phyloP scores from a whole-genome alignment of 2,888 invertebrate genomes.

The Amphipoea lucens region DNA sequence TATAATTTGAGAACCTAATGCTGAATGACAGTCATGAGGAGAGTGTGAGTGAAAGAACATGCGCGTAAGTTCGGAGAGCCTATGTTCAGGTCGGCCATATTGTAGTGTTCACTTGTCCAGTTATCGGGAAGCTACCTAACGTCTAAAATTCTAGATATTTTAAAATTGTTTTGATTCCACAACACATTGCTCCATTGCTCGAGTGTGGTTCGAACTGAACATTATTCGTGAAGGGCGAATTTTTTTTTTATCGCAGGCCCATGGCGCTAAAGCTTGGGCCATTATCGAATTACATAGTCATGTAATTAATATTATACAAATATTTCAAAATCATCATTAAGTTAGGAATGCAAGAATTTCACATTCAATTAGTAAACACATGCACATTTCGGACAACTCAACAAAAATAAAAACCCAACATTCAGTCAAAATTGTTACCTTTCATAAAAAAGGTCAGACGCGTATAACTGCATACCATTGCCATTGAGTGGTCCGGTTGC shows the following conservation, averaged over 20 bases:
- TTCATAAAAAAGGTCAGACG: slow-evolving; percentile 65
- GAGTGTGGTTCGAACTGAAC: neutral
- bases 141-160: no score
- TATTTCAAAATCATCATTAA: neutral
- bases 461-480: slow-evolving; percentile 74
- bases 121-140: no score
- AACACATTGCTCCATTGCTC: neutral
- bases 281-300: neutral
- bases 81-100: neutral
- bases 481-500: slow-evolving; percentile 79
- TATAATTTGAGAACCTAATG: no score
- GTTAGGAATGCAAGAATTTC: slow-evolving; percentile 17
- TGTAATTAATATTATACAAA: neutral
- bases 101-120: neutral
- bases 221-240: neutral
- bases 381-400: slow-evolving; percentile 14
- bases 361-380: neutral
- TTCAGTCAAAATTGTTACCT: slow-evolving; percentile 58
- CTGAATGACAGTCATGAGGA: neutral
- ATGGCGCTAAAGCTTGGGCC: neutral
- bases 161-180: no score
- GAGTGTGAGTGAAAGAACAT: neutral
- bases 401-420: slow-evolving; percentile 18
- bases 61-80: neutral
- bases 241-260: neutral